A percentile compares a stretch with the other conserved stretches of the same genome.
Conservation (phyloP, 2,113 vertebrate genomes). For the Cheilinus undulatus region DNA sequence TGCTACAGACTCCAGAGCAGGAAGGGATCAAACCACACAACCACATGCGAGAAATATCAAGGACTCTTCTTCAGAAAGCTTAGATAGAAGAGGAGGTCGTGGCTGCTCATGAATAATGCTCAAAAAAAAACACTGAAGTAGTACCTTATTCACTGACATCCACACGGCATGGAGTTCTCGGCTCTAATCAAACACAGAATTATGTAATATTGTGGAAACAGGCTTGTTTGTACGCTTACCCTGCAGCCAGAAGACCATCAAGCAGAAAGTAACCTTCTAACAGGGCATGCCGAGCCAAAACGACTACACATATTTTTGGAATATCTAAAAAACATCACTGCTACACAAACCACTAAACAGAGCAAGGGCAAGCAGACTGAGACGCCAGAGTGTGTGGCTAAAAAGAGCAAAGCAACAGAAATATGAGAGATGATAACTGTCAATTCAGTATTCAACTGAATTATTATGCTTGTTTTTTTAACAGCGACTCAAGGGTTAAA, state of each 20-base stretch:
- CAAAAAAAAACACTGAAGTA: slow-evolving; percentile 5
- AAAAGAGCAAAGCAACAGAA: no score
- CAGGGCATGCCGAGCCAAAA: neutral
- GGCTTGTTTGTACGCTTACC: neutral
- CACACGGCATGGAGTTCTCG: neutral
- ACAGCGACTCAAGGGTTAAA: no score
- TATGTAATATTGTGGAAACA: neutral
- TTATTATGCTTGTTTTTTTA: no score
- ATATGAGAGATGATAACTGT: no score
- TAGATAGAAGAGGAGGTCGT: slow-evolving; percentile 17
- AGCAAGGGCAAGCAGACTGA: neutral
- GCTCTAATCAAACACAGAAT: slow-evolving; percentile 7
- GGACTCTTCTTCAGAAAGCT: slow-evolving; percentile 24
- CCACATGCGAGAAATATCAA: slow-evolving; percentile 49
- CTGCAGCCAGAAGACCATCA: neutral
- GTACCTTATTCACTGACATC: slow-evolving; percentile 8
- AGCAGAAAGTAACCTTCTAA: neutral
- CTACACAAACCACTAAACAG: neutral
- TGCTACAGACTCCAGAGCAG: slow-evolving; percentile 44
- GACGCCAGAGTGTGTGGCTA: no score
- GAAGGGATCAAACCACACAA: slow-evolving; percentile 54
- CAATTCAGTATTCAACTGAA: no score
- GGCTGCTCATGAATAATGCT: slow-evolving; percentile 23
- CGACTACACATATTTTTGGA: neutral
- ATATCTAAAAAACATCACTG: neutral